phyloP scores from a whole-genome alignment of 2,888 invertebrate genomes.

The Andrena fulva region DNA sequence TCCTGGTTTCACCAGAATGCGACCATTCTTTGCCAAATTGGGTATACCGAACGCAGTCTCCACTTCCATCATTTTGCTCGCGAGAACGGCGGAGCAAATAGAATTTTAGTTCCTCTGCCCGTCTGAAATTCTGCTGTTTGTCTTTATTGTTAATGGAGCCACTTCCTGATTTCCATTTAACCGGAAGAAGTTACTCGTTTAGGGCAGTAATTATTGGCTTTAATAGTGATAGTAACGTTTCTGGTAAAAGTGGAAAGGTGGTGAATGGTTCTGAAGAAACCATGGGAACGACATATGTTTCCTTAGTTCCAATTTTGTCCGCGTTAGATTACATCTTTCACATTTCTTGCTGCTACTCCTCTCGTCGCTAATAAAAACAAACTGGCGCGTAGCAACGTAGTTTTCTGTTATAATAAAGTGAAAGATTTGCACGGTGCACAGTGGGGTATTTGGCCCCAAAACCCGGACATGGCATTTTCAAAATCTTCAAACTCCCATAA shows the following conservation, averaged over 20 bases:
- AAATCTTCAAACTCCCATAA: too few species aligned
- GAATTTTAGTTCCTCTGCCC: neutral
- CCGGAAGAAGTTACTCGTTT: neutral
- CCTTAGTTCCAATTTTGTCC: neutral
- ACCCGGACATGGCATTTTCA: too few species aligned
- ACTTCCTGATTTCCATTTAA: constrained; percentile 1
- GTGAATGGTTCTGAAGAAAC: neutral
- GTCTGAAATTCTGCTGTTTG: neutral
- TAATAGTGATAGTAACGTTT: neutral
- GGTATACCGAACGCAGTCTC: neutral
- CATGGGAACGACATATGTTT: neutral
- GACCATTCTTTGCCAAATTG: constrained; percentile 20
- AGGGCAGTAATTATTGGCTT: neutral
- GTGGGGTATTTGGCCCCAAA: too few species aligned
- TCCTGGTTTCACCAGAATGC: constrained; percentile 47
- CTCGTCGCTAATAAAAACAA: too few species aligned
- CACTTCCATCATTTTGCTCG: neutral
- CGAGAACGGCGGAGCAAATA: neutral
- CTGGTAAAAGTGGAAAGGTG: neutral
- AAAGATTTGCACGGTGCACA: neutral
- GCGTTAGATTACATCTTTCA: too few species aligned
- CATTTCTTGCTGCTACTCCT: too few species aligned
- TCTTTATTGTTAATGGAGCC: neutral
- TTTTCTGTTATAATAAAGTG: too few species aligned
- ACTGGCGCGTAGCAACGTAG: too few species aligned